Base-by-base conservation (phyloP, 2,888 invertebrate species). In the Leucophenga montana region DNA sequence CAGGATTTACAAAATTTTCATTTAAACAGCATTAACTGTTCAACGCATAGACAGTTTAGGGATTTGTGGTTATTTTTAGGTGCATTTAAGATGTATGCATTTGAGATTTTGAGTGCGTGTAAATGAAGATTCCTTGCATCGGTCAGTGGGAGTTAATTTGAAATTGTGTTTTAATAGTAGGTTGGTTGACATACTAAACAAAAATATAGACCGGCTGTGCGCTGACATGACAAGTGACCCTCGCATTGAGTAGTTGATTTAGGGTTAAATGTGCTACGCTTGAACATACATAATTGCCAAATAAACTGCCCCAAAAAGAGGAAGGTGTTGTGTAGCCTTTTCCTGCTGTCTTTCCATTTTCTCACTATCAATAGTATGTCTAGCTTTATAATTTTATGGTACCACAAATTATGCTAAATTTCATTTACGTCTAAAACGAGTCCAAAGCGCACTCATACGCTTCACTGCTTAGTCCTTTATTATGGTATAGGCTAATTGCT, bases 21-120 rank as follows among this genome's bases (percentile, higher is more conserved):
- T 82, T 82, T 78, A 46, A 75, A 76, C 57, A 67, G 80, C 83
- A 81, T 81, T 81, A 81, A 84, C 70, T 80, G 80, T 81, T 81
- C 75, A 81, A 69, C 73, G 46, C 66, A 66, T 66, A 79, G 84
- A 84, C 84, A 84, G 69, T 33, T 61, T 39, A 3, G 61, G 44
- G 61, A 61, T 61, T 61, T 61, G 61, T 61, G 44, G 61, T n/a
- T 20, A 27, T 31, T 27, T 56, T 31, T 31, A 13, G 27, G 31
- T 8, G n/a, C 9, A n/a, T 57, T 31, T 57, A n/a, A 31, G n/a
- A 9, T 22, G 39, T 16, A 46, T n/a, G 46, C n/a, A 14, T 33
- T 59, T 16, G 59, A 33, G 50, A 44, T 61, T 61, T 61, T 61
- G 16, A 18, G 61, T 61, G 61, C 44, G 61, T 61, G 61, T 20